Percentiles rank a stretch among this genome's conserved stretches.
phyloP scores from a whole-genome alignment of 2,113 vertebrate species.

The Entelurus aequoreus region DNA sequence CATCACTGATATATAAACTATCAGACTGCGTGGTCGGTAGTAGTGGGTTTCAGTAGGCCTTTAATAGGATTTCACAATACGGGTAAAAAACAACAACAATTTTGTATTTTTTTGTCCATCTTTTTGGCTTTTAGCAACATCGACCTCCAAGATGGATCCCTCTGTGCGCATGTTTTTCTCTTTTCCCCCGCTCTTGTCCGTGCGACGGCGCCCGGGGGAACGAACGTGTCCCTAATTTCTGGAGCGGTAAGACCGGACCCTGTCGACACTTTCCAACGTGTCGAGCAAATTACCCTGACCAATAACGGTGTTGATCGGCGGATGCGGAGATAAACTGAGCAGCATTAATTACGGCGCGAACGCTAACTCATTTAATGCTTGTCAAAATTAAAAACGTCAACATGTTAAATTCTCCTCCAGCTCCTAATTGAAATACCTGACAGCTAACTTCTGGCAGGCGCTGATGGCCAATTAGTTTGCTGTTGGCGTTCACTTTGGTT shows the following conservation, averaged over 20 bases:
- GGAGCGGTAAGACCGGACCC: neutral
- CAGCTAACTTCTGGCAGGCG: constrained; percentile 10
- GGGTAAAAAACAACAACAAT: no score
- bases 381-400: constrained; percentile 51
- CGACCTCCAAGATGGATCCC: neutral
- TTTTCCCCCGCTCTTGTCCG: no score
- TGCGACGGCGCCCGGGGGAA: no score
- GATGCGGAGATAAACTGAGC: constrained; percentile 36
- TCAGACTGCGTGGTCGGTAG: no score
- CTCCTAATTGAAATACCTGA: constrained; percentile 17
- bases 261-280: constrained; percentile 34
- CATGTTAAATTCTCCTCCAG: constrained; percentile 18
- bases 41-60: no score
- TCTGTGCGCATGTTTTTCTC: no score
- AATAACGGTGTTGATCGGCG: constrained; percentile 22
- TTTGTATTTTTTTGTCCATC: neutral
- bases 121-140: neutral
- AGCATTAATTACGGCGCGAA: constrained; percentile 39
- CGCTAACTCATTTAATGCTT: constrained; percentile 50
- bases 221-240: no score
- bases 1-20: no score
- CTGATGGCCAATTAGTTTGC: neutral
- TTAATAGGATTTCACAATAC: no score
- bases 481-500: neutral
- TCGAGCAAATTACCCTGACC: constrained; percentile 37